Conservation (phyloP, 2,888 invertebrate genomes). For the Pocota personata region DNA sequence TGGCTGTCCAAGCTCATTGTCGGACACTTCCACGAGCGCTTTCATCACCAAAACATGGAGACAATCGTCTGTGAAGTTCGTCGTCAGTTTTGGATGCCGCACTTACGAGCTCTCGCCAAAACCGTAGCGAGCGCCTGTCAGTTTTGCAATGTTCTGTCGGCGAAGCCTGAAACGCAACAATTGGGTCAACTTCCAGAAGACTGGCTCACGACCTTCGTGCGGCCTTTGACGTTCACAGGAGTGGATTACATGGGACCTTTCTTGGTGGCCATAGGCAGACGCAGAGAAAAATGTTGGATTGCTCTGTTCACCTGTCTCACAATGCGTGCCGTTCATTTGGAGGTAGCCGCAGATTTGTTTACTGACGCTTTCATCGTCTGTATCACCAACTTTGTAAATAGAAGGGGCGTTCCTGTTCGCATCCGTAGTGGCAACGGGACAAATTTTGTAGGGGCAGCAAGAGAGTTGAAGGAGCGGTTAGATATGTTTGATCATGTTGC, state of each 20-base stretch:
- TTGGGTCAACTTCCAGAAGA: background rate
- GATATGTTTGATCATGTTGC: too few relatives aligned
- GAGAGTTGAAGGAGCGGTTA: too few relatives aligned
- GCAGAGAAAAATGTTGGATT: conserved; percentile 4
- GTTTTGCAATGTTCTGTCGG: too few relatives aligned
- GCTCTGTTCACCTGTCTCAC: conserved; percentile 1
- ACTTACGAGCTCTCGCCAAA: too few relatives aligned
- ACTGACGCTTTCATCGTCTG: background rate
- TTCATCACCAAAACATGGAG: background rate
- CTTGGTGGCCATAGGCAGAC: background rate
- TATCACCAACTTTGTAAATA: too few relatives aligned
- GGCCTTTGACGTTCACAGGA: background rate
- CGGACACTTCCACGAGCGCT: background rate
- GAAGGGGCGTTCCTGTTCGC: too few relatives aligned
- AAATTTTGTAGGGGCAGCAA: too few relatives aligned
- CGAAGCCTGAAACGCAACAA: too few relatives aligned
- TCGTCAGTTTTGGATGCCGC: background rate
- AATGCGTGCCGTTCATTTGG: background rate
- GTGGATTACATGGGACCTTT: conserved; percentile 7
- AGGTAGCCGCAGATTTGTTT: background rate
- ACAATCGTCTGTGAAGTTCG: too few relatives aligned
- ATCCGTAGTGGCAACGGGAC: too few relatives aligned
- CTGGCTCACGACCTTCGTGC: too few relatives aligned
- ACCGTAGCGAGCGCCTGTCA: too few relatives aligned
- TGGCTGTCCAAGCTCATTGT: background rate